Evolutionary conservation across 2,797 vertebrate species (phyloP).

Genomic region (Poecilia gillii): DNA sequence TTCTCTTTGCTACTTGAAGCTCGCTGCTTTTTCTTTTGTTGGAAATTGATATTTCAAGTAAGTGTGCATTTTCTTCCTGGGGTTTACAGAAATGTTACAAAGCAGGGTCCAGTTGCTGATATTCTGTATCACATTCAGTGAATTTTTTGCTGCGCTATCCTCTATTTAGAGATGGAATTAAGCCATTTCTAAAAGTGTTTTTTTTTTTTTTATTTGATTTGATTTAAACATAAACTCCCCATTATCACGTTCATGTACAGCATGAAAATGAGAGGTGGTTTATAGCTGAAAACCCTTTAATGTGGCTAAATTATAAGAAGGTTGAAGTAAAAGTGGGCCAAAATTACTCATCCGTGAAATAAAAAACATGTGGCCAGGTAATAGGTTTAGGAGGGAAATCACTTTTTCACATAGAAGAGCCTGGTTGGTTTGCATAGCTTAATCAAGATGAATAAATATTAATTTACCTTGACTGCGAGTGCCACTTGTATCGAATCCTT

Average conservation of each 20-base stretch:
- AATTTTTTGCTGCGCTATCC: not conserved
- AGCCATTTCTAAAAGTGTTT: not conserved
- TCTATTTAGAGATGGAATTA: not conserved
- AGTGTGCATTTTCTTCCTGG: not conserved
- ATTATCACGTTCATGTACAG: not conserved
- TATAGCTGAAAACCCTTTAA: not conserved
- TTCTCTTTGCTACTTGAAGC: not conserved
- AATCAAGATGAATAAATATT: not conserved
- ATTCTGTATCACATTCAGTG: not conserved
- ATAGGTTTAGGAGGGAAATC: not conserved
- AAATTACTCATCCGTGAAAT: not conserved
- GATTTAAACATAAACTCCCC: not conserved
- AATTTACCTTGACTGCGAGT: not conserved
- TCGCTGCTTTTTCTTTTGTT: not conserved
- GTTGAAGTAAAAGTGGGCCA: not conserved
- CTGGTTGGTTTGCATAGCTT: not conserved
- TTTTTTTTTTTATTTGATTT: not conserved
- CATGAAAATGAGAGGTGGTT: not conserved
- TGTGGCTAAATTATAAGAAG: not conserved
- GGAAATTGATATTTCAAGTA: not conserved
- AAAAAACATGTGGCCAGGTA: not conserved
- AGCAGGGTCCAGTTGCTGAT: not conserved
- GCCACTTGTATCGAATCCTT: not conserved
- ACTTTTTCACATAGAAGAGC: not conserved
- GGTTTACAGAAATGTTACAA: not conserved